These are phyloP conservation scores for Tapera naevia DNA, from an alignment of 2,797 vertebrate species.

Conservation along the genomic window DNA sequence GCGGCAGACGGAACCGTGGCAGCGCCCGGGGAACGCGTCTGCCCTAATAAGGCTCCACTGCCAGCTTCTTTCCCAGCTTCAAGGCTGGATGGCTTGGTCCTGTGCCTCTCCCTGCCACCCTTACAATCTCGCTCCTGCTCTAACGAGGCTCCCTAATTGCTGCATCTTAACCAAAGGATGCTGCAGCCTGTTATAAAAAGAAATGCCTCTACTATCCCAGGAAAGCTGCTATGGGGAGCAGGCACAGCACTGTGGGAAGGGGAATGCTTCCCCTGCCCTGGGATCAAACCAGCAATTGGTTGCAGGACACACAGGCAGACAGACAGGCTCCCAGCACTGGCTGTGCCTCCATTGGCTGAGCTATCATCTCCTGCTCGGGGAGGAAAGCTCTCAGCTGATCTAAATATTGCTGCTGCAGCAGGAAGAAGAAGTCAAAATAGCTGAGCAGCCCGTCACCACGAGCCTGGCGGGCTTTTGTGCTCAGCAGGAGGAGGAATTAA, in stretches of 20 bases:
- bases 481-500: slow-evolving; percentile 17
- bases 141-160: slow-evolving; percentile 41
- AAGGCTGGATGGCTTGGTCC: not conserved
- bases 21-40: not conserved
- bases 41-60: not conserved
- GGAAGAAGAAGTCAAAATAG: slow-evolving; percentile 57
- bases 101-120: not conserved
- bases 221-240: not conserved
- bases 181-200: not conserved
- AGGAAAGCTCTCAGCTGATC: slow-evolving; percentile 11
- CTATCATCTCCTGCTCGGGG: not conserved
- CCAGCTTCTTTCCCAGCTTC: not conserved
- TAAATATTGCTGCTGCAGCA: slow-evolving; percentile 19
- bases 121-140: not conserved
- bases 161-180: not conserved
- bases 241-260: not conserved
- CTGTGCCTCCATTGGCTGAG: not conserved
- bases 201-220: not conserved
- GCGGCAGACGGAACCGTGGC: not conserved
- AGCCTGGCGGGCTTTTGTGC: slow-evolving; percentile 7
- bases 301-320: not conserved
- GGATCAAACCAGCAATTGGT: rapidly evolving
- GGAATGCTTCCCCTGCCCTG: not conserved
- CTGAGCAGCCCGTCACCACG: slow-evolving; percentile 13
- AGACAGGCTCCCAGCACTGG: not conserved